phyloP scores from a whole-genome alignment of 2,797 vertebrate genomes.

The Bradypodion pumilum region DNA sequence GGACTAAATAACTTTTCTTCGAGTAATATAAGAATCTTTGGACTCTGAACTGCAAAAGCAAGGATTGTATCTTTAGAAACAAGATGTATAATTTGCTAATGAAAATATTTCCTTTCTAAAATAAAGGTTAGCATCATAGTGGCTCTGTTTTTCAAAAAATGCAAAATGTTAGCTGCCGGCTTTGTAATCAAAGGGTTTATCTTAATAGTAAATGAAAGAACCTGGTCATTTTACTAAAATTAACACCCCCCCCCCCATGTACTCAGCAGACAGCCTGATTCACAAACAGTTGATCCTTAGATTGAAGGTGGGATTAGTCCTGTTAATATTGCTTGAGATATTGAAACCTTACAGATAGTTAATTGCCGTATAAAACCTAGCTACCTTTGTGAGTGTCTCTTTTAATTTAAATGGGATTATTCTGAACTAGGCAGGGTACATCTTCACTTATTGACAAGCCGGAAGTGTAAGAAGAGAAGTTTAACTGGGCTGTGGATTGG shows the following conservation, averaged over 20 bases:
- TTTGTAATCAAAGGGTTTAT: constrained; percentile 67
- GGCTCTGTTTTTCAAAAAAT: constrained; percentile 58
- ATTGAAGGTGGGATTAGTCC: constrained; percentile 7
- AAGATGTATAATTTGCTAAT: constrained; percentile 72
- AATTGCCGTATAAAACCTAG: constrained; percentile 1
- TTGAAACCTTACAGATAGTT: background rate
- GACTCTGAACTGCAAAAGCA: constrained; percentile 63
- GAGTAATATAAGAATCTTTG: constrained; percentile 73
- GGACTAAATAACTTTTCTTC: constrained; percentile 72
- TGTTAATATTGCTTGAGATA: background rate
- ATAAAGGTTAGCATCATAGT: constrained; percentile 53
- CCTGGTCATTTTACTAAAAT: constrained; percentile 62
- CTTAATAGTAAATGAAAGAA: constrained; percentile 51
- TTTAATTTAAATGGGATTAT: constrained; percentile 2
- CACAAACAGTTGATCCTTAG: background rate
- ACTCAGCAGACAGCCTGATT: background rate
- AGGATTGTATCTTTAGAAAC: constrained; percentile 56
- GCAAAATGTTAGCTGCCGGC: constrained; percentile 68
- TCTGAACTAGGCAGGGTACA: background rate
- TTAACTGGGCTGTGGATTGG: constrained; percentile 52
- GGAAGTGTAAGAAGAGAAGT: background rate
- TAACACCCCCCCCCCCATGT: constrained; percentile 36
- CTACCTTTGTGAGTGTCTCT: background rate
- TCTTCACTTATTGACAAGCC: background rate
- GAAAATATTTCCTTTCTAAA: constrained; percentile 54